Base-by-base conservation (phyloP, 2,113 vertebrate species). In the Entosphenus tridentatus region DNA sequence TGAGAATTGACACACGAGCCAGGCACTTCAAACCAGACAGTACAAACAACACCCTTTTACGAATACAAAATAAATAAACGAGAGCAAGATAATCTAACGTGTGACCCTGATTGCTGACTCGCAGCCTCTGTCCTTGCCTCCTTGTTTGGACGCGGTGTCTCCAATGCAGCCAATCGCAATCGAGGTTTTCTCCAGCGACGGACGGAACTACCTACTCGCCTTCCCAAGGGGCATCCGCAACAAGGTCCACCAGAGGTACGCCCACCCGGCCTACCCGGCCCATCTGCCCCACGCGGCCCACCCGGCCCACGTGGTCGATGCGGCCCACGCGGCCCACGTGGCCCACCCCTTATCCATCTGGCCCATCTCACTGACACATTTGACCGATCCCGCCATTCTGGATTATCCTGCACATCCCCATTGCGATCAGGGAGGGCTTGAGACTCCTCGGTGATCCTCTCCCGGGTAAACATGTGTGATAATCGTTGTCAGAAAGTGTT, bases 171-270 rank as follows among this genome's bases (percentile, higher is more conserved):
- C 92, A 56, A 97, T 97, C 78, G 93, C 93, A 21, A 82, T 91
- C 67, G 93, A 98, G 77, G 93, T 97, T 69, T 98, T 97, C 80
- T 98, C 93, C 56, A 92, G 87, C n/a, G 93, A 98, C 0, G 93
- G 93, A 68, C 81, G 93, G 68, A 98, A 98, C 81, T 97, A 98
- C 75, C 80, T 98, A 74, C 76, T 98, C 21, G 85, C 92, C 70
- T 98, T 98, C 79, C 91, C 95, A 75, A 96, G 96, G 74, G 93
- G 93, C 68, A 83, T 98, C 68, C 82, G 92, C 74, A 98, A 98
- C 80, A 98, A 98, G 83, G 93, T 98, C 72, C 96, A 98, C 78
- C 93, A 97, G 78, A 95, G 93, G 93, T 96, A 81, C 70, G 57
- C 3, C 68, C 16, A 68, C 12, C 68, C 56, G 68, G 68, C 14